phyloP scores from a whole-genome alignment of 2,888 invertebrate species.

The Agelastica alni region DNA sequence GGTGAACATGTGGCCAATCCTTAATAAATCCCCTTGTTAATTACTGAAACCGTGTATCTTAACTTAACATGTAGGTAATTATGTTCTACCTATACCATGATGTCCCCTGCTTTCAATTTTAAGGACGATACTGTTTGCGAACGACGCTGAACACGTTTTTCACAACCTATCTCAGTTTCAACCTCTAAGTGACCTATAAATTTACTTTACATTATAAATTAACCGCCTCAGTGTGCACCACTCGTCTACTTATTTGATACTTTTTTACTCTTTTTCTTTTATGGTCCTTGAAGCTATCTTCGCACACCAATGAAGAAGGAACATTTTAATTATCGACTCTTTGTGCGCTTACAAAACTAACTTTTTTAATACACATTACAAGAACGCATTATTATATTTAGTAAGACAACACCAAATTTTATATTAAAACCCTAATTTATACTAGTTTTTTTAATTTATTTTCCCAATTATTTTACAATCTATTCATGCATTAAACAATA shows the following conservation, averaged over 20 bases:
- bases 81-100: slow-evolving; percentile 42
- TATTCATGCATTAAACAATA: no score
- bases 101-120: slow-evolving; percentile 37
- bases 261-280: slow-evolving; percentile 28
- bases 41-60: slow-evolving; percentile 52
- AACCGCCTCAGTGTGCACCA: slow-evolving; percentile 42
- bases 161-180: slow-evolving; percentile 46
- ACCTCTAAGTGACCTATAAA: slow-evolving; percentile 50
- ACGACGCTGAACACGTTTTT: slow-evolving; percentile 46
- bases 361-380: neutral
- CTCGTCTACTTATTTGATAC: slow-evolving; percentile 34
- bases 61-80: slow-evolving; percentile 46
- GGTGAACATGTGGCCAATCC: slow-evolving; percentile 48
- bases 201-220: slow-evolving; percentile 49
- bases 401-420: no score
- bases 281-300: slow-evolving; percentile 6
- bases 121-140: slow-evolving; percentile 42
- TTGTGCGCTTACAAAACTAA: neutral
- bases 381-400: no score
- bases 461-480: no score
- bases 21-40: slow-evolving; percentile 54
- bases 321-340: slow-evolving; percentile 8
- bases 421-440: no score
- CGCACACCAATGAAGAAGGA: slow-evolving; percentile 9
- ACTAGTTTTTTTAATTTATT: no score